phyloP scores from a whole-genome alignment of 2,113 vertebrate species.

The Dipodomys stephensi region DNA sequence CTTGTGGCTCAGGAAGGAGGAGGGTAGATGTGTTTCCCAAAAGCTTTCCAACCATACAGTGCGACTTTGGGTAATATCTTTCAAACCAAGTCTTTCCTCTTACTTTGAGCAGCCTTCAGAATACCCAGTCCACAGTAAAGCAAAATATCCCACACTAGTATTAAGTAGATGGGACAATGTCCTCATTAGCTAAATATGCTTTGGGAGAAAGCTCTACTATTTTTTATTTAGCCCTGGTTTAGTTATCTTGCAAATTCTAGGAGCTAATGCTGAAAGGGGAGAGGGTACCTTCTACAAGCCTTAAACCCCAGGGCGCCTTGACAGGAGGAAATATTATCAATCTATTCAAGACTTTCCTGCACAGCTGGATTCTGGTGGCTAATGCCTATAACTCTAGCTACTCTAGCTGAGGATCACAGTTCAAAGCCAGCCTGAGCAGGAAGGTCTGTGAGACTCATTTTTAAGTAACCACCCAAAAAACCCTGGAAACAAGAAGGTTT shows the following conservation, averaged over 20 bases:
- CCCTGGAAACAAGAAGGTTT: neutral
- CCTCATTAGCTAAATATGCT: slow-evolving; percentile 18
- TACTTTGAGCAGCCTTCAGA: neutral
- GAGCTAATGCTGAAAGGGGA: neutral
- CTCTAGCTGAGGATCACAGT: neutral
- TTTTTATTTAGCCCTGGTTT: neutral
- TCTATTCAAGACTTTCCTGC: neutral
- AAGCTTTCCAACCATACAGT: neutral
- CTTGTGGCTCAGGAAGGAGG: neutral
- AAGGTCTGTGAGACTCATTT: neutral
- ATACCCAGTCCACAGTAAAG: neutral
- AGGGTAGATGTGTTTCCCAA: neutral
- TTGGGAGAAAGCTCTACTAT: slow-evolving; percentile 18
- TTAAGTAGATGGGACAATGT: neutral
- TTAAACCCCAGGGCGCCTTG: neutral
- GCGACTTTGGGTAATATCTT: neutral
- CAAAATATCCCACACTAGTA: neutral
- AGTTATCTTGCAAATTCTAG: neutral
- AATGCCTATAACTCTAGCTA: neutral
- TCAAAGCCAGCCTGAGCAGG: neutral
- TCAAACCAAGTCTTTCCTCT: neutral
- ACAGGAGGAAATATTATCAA: too few species aligned
- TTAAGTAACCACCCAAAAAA: too few species aligned
- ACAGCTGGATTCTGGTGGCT: neutral
- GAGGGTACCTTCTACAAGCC: neutral